Evolutionary conservation across 2,888 invertebrate species (phyloP), one percentile per base, ranked within the genome.

Genomic region (Drosophila monieri): DNA sequence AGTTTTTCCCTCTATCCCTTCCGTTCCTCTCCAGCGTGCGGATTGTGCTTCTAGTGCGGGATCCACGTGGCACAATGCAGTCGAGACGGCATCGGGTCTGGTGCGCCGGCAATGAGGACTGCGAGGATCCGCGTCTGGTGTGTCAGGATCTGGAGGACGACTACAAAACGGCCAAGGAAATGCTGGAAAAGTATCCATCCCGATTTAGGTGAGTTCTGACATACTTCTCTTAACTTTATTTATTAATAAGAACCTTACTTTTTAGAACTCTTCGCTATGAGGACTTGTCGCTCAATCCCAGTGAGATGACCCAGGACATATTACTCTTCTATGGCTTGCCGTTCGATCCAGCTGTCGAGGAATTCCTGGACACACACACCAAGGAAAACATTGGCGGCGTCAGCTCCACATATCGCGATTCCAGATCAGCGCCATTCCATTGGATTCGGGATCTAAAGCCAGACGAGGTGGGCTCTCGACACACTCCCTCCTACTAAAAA

Each of bases 21-120:
- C 14, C 21, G 44, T 95, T 95, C 90, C 92, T 95, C 15, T 70
- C 84, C 89, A 95, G 95, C 88, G 93, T 96, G 65, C 95, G 95
- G 90, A 94, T 97, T 77, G 92, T 97, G 77, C 92, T 97, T 61
- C 91, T 97, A 77, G 94, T 97, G 64, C 94, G 97, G 55, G 97
- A 97, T 92, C 97, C 97, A 4, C 93, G 97, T 21, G 97, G 96
- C 23, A 96, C 96, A 59, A 93, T 97, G 92, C 97, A 97, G 91
- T 97, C 97, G 0, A 93, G 97, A 27, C 95, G 95, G 78, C 97
- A 97, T 90, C 93, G 96, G 9, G 94, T 94, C 9, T 92, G 92
- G 92, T 92, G 92, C 74, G 95, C 95, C 1, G 94, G 95, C 84
- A 91, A 94, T 91, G 94, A 95, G 0, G 97, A 97, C 90, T 97